phyloP scores from a whole-genome alignment of 1,140 invertebrate genomes.

The Lycorma delicatula region DNA sequence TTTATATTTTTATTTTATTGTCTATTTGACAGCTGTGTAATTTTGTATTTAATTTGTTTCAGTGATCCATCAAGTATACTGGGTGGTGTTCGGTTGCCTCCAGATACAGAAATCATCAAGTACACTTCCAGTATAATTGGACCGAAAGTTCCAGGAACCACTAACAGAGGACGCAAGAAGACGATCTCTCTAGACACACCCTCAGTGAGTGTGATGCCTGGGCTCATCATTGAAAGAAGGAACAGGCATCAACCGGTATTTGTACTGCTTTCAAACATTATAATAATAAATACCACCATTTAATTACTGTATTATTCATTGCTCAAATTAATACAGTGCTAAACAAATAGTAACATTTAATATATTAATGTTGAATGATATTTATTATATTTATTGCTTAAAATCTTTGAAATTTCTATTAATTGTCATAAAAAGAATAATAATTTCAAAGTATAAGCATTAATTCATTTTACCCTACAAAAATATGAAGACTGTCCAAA shows the following conservation, averaged over 20 bases:
- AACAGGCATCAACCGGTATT: slow-evolving; percentile 13
- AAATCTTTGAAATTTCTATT: no score
- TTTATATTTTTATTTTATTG: no score
- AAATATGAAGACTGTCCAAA: no score
- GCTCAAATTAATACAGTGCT: neutral
- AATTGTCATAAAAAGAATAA: no score
- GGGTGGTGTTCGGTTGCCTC: slow-evolving; percentile 68
- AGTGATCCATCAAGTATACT: slow-evolving; percentile 70
- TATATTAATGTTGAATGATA: no score
- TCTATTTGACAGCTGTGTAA: neutral
- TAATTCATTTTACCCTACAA: no score
- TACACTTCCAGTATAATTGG: slow-evolving; percentile 77
- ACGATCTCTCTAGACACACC: slow-evolving; percentile 75
- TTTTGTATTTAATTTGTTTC: slow-evolving; percentile 26
- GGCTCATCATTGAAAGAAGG: slow-evolving; percentile 40
- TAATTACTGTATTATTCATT: no score
- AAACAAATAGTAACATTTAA: no score
- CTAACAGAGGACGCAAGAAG: slow-evolving; percentile 74
- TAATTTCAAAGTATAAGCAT: no score
- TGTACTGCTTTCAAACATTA: no score
- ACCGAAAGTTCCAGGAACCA: slow-evolving; percentile 69
- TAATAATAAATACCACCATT: no score
- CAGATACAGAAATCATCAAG: slow-evolving; percentile 84
- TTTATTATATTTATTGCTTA: no score
- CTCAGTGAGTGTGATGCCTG: slow-evolving; percentile 50